These are phyloP conservation scores for Drosophila lutescens DNA, from an alignment of 2,888 invertebrate genomes.

Conservation along the genomic window DNA sequence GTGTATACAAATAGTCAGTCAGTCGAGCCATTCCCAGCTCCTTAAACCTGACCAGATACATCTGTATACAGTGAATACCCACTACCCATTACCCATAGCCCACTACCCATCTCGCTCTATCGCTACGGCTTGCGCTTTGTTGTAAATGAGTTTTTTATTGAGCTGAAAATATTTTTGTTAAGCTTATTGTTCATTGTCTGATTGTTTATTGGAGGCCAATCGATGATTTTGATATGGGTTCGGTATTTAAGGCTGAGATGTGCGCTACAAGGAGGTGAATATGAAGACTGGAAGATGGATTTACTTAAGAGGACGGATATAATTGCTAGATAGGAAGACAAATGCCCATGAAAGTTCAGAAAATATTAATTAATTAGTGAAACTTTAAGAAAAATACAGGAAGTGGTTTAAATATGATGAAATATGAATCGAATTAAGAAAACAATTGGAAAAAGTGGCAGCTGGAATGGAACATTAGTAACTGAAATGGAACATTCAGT, in stretches of 20 bases:
- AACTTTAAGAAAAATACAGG: too few relatives aligned
- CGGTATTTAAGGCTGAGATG: neutral
- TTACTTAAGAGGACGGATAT: neutral
- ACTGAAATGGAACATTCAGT: too few relatives aligned
- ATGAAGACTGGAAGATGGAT: neutral
- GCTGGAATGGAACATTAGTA: too few relatives aligned
- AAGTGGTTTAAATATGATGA: neutral
- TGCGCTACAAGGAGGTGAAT: conserved; percentile 5
- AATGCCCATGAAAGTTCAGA: too few relatives aligned
- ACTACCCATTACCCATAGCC: neutral
- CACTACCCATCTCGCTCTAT: conserved; percentile 17
- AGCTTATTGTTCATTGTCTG: conserved; percentile 63
- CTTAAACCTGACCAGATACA: conserved; percentile 3
- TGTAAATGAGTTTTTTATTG: conserved; percentile 69
- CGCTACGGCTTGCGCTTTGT: conserved; percentile 15
- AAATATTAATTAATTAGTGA: too few relatives aligned
- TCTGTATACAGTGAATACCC: conserved; percentile 2
- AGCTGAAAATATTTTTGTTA: conserved; percentile 67
- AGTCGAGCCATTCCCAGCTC: conserved; percentile 9
- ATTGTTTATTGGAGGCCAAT: conserved; percentile 59
- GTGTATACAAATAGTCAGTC: conserved; percentile 25
- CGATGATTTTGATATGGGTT: conserved; percentile 11
- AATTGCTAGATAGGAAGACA: too few relatives aligned
- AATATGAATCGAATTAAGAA: too few relatives aligned
- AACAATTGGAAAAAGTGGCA: too few relatives aligned